Evolutionary conservation across 2,797 vertebrate genomes (phyloP).

Genomic region (Babyrousa celebensis): DNA sequence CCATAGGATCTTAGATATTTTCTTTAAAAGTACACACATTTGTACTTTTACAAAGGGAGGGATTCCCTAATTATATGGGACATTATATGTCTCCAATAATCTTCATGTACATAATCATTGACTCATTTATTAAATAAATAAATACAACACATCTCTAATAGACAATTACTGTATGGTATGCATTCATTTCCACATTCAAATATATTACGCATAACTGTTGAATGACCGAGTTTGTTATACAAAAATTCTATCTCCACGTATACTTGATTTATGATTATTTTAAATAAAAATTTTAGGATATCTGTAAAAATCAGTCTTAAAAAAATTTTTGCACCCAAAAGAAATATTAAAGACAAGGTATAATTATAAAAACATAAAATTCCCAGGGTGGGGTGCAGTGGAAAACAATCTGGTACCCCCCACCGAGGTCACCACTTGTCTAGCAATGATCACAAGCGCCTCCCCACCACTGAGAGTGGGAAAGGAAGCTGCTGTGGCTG

Average conservation of each 20-base stretch:
- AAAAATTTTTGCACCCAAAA: slow-evolving; percentile 55
- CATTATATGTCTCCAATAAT: not conserved
- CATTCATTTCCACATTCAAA: not conserved
- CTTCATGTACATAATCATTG: not conserved
- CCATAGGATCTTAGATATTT: not conserved
- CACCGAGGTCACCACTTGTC: slow-evolving; percentile 86
- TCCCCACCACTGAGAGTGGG: slow-evolving; percentile 79
- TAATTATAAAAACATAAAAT: slow-evolving; percentile 85
- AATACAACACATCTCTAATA: not conserved
- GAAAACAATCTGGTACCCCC: slow-evolving; percentile 81
- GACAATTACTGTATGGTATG: not conserved
- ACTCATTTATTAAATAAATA: no score
- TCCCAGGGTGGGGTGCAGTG: not conserved
- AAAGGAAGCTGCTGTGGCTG: slow-evolving; percentile 78
- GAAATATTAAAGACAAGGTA: slow-evolving; percentile 73
- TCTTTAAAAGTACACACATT: not conserved
- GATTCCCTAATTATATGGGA: not conserved
- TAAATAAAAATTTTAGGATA: not conserved
- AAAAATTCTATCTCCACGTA: not conserved
- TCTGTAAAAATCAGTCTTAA: not conserved
- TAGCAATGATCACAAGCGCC: slow-evolving; percentile 87
- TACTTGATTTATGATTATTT: not conserved
- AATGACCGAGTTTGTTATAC: not conserved
- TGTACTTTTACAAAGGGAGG: not conserved
- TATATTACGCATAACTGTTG: not conserved